These are phyloP conservation scores for Lutraria lutraria DNA, from an alignment of 2,888 invertebrate species.

Conservation along the genomic window DNA sequence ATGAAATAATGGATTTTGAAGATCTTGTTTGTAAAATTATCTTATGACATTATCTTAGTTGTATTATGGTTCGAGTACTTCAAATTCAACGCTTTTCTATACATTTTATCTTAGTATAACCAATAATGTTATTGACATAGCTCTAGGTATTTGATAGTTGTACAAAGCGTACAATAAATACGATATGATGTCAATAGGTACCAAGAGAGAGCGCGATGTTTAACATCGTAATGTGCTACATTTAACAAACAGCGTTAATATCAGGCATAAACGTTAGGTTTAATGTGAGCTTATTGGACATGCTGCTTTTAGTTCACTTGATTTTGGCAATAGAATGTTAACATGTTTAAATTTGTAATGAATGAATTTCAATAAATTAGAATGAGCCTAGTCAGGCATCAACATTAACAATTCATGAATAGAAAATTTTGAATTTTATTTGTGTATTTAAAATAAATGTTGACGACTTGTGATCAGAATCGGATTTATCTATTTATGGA, in stretches of 20 bases:
- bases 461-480: neutral
- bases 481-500: constrained; percentile 12
- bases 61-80: constrained; percentile 18
- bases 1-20: constrained; percentile 14
- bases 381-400: neutral
- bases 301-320: constrained; percentile 13
- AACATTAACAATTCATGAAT: neutral
- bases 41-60: constrained; percentile 10
- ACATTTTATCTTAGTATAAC: constrained; percentile 40
- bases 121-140: constrained; percentile 39
- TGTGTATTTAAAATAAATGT: neutral
- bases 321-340: constrained; percentile 5
- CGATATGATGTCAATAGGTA: constrained; percentile 36
- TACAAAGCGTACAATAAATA: constrained; percentile 15
- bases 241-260: constrained; percentile 33
- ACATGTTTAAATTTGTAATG: neutral
- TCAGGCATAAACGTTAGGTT: neutral
- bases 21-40: constrained; percentile 22
- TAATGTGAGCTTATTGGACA: neutral
- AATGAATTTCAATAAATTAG: constrained; percentile 14
- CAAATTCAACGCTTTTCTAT: constrained; percentile 38
- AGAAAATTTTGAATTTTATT: constrained; percentile 10
- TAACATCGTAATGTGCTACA: constrained; percentile 44
- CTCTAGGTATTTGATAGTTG: constrained; percentile 37
- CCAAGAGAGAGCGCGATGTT: constrained; percentile 5